Evolutionary conservation across 2,888 invertebrate species (phyloP), one percentile per base, ranked within the genome.

Genomic region (Cryptus viduatorius): DNA sequence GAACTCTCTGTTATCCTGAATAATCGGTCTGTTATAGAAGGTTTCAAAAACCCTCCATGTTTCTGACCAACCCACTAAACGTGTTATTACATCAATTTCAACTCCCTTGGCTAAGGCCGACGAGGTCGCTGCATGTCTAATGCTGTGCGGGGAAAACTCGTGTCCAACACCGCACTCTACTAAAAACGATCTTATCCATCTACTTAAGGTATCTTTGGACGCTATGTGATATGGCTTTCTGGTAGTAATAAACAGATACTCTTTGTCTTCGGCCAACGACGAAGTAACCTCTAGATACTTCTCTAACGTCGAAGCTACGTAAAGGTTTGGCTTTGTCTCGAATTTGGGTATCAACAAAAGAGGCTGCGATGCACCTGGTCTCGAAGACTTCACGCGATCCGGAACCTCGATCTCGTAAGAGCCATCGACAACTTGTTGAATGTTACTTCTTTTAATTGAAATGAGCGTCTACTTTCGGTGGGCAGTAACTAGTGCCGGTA

Each of bases 31-130:
- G 37, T 80, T 85, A 29, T 80, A 83, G 50, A 86, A 86, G 0
- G 8, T 16, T 1, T 75, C 67, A 50, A 86, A 79, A 0, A 81
- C 75, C 53, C 75, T 42, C 1, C 81, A 85, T 3, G 48, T 50
- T 2, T 69, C 37, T 0, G 82, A 83, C 85, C 85, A 84, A 10
- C 83, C 83, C 3, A 83, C 82, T 1, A 73, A 12, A 12, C 56
- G 77, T 19, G 83, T 82, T 12, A 85, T 86, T 0, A 86, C 59
- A 5, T 16, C 59, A 12, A 85, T 16, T 19, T 86, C 85, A n/a
- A 86, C 31, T 0, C 82, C 79, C 5, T 81, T 84, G 1, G 44
- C 69, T 14, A 59, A 24, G 2, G 83, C 77, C 19, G 73, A 16
- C 19, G 83, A 86, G 2, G 83, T 83, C 3, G 83, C 72, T 8